Conservation (phyloP, 2,797 vertebrate species). For the Coranthus polyacanthus region DNA sequence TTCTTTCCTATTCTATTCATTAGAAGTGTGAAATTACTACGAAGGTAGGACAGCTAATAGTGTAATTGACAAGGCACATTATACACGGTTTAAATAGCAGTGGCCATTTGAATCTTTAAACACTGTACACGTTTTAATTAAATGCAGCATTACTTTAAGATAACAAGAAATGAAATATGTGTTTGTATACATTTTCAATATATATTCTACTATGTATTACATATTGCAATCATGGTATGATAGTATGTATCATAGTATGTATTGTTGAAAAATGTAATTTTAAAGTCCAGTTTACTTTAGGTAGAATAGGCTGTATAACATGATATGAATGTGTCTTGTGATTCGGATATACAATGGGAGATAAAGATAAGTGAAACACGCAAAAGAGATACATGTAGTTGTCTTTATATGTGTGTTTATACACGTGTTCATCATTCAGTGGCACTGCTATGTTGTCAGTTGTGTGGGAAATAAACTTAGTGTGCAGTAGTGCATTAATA, state of each 20-base stretch:
- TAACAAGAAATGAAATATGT: slow-evolving; percentile 1
- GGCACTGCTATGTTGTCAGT: neutral
- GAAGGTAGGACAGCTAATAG: slow-evolving; percentile 4
- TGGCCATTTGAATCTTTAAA: slow-evolving; percentile 17
- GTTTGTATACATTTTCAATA: neutral
- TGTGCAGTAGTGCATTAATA: slow-evolving; percentile 48
- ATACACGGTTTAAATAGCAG: slow-evolving; percentile 8
- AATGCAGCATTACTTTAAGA: slow-evolving; percentile 23
- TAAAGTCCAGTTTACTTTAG: slow-evolving; percentile 11
- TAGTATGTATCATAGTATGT: too few species aligned
- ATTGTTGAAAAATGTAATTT: neutral
- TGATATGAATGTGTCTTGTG: too few species aligned
- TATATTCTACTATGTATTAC: neutral
- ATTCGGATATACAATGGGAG: neutral
- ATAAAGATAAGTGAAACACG: slow-evolving; percentile 3
- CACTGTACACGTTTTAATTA: slow-evolving; percentile 10
- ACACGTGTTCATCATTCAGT: neutral
- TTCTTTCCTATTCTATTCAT: slow-evolving; percentile 17
- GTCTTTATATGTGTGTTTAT: neutral
- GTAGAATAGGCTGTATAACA: neutral
- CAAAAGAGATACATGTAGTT: slow-evolving; percentile 5
- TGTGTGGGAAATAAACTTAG: slow-evolving; percentile 28
- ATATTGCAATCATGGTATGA: too few species aligned
- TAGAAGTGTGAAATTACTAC: slow-evolving; percentile 31
- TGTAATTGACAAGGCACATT: slow-evolving; percentile 9